Conservation (phyloP, 1,140 invertebrate genomes). For the Drosophila paulistorum region DNA sequence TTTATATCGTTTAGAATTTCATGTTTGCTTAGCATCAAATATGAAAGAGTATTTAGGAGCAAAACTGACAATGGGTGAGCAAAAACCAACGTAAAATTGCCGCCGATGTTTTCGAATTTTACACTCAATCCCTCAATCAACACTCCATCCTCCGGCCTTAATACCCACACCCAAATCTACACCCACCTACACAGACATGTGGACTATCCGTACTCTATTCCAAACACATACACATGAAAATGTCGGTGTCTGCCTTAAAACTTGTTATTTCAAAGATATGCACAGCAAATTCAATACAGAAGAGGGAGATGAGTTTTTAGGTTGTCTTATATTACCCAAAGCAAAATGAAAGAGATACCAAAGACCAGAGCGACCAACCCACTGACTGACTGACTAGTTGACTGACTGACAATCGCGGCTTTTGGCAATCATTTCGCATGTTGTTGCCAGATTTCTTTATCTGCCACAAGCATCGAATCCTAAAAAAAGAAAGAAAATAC, state of each 20-base stretch:
- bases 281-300: slow-evolving; percentile 44
- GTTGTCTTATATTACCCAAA: slow-evolving; percentile 23
- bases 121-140: slow-evolving; percentile 78
- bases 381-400: neutral
- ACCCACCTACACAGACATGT: slow-evolving; percentile 23
- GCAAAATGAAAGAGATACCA: slow-evolving; percentile 4
- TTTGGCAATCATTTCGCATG: slow-evolving; percentile 72
- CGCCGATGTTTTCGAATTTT: slow-evolving; percentile 72
- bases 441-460: slow-evolving; percentile 78
- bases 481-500: slow-evolving; percentile 26
- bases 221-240: slow-evolving; percentile 39
- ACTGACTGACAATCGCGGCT: slow-evolving; percentile 56
- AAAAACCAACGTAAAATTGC: slow-evolving; percentile 70
- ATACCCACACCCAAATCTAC: neutral
- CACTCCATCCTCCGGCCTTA: slow-evolving; percentile 40
- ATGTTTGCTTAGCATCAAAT: neutral
- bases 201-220: slow-evolving; percentile 47
- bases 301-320: slow-evolving; percentile 22
- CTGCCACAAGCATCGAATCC: slow-evolving; percentile 61
- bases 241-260: slow-evolving; percentile 72
- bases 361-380: neutral
- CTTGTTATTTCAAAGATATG: slow-evolving; percentile 78
- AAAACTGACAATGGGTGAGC: slow-evolving; percentile 58
- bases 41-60: slow-evolving; percentile 37
- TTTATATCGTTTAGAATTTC: too few species aligned